Evolutionary conservation across 2,888 invertebrate genomes (phyloP), one percentile per base, ranked within the genome.

Genomic region (Sialis fuliginosa): DNA sequence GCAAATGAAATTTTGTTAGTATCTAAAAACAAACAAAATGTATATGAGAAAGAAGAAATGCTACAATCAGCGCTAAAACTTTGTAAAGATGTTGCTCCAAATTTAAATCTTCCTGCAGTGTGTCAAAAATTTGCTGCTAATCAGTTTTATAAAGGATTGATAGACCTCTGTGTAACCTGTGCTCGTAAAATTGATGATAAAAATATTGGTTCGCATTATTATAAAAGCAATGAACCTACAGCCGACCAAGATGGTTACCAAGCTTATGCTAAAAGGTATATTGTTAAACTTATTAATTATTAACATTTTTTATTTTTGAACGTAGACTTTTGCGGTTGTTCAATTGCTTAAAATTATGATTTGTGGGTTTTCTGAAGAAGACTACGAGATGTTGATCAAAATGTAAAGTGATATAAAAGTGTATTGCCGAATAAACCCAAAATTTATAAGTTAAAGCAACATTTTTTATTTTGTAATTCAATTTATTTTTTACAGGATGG

Each of bases 181-280:
- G 93, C 93, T 0, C 71, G 75, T 44, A 87, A 84, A 62, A 66
- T 85, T n/a, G 97, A 97, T 65, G 87, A 91, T 0, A 84, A 89
- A 55, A 81, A 87, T 57, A 75, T 87, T 49, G 96, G 88, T 0
- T 66, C 88, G 39, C 87, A 90, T 64, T 93, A 79, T 63, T 93
- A 92, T 63, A 79, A 79, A 59, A 86, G 82, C 55, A 83, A 82
- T 47, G 87, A 88, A 56, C 85, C 83, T 0, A 66, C 73, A 1
- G 87, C 87, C 51, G 92, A 93, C 63, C 74, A 81, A 48, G 86
- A 89, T 57, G 92, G 91, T 9, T 80, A 79, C 57, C 65, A 81
- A 34, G 78, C 79, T 8, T 88, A 79, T 60, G 70, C 72, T 42
- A 76, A 77, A 58, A 71, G 82, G 76, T 76, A 48, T 8, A 22